phyloP scores from a whole-genome alignment of 1,140 invertebrate species.

The Lordiphosa stackelbergi region DNA sequence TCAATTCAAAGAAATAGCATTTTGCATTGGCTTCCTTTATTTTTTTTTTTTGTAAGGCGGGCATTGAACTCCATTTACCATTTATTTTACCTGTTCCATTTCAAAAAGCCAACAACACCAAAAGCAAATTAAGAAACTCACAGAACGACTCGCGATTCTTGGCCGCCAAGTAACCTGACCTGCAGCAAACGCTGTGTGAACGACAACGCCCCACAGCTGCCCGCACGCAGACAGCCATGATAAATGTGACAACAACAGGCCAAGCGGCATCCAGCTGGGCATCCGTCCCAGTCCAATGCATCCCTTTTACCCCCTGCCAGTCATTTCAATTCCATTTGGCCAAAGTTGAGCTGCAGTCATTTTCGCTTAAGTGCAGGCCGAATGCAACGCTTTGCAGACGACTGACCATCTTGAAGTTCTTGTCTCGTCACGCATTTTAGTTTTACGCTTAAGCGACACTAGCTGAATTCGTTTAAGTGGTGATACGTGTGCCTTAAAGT shows the following conservation, averaged over 20 bases:
- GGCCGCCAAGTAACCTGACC: constrained; percentile 53
- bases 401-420: constrained; percentile 20
- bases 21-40: constrained; percentile 23
- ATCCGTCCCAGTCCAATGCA: constrained; percentile 20
- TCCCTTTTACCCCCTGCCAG: constrained; percentile 21
- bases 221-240: constrained; percentile 52
- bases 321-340: constrained; percentile 68
- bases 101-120: constrained; percentile 20
- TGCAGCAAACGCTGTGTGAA: constrained; percentile 51
- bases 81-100: constrained; percentile 48
- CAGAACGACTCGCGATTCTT: constrained; percentile 26
- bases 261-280: constrained; percentile 40
- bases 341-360: constrained; percentile 66
- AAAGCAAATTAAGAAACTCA: constrained; percentile 22
- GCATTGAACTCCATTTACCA: constrained; percentile 28
- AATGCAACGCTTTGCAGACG: constrained; percentile 8
- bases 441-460: constrained; percentile 26
- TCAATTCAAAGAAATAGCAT: constrained; percentile 36
- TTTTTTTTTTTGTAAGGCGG: background rate
- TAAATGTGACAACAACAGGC: constrained; percentile 68
- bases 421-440: constrained; percentile 40
- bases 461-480: constrained; percentile 20
- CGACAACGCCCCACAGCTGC: constrained; percentile 18
- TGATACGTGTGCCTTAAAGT: no score
- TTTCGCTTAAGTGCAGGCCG: constrained; percentile 55